Evolutionary conservation across 2,888 invertebrate genomes (phyloP).

Genomic region (Ptycholaimellus sp.): DNA sequence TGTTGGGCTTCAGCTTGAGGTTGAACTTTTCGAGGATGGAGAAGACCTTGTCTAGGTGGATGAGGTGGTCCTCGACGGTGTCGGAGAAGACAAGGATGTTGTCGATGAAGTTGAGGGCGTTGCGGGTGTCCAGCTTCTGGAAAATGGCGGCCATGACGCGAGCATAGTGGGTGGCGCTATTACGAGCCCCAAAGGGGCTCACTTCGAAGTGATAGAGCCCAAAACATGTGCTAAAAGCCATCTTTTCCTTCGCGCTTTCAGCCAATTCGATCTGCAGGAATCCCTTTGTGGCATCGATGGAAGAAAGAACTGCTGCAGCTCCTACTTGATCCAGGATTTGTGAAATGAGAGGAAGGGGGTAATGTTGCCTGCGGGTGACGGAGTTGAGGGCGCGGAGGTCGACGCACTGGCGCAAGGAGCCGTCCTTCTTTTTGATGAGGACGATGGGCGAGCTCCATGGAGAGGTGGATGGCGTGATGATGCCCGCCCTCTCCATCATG

Average conservation of each 20-base stretch:
- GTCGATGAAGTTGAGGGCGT: background rate
- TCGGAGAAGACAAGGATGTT: slow-evolving; percentile 2
- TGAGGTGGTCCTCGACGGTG: slow-evolving; percentile 1
- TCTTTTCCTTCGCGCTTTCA: too few relatives aligned
- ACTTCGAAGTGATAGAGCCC: too few relatives aligned
- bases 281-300: too few relatives aligned
- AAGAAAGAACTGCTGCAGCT: too few relatives aligned
- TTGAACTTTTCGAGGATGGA: background rate
- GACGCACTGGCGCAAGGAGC: slow-evolving; percentile 12
- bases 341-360: slow-evolving; percentile 10
- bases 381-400: slow-evolving; percentile 16
- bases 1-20: slow-evolving; percentile 5
- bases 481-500: background rate
- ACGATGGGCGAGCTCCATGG: slow-evolving; percentile 25
- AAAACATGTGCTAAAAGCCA: too few relatives aligned
- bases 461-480: slow-evolving; percentile 13
- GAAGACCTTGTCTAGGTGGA: slow-evolving; percentile 1
- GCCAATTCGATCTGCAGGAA: too few relatives aligned
- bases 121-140: too few relatives aligned
- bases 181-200: too few relatives aligned
- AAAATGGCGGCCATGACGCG: too few relatives aligned
- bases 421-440: slow-evolving; percentile 23
- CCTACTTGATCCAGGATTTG: too few relatives aligned
- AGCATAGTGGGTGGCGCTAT: too few relatives aligned
- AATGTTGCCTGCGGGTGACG: slow-evolving; percentile 9